Evolutionary conservation across 1,140 invertebrate species (phyloP).

Genomic region (Matsumurasca onukii): DNA sequence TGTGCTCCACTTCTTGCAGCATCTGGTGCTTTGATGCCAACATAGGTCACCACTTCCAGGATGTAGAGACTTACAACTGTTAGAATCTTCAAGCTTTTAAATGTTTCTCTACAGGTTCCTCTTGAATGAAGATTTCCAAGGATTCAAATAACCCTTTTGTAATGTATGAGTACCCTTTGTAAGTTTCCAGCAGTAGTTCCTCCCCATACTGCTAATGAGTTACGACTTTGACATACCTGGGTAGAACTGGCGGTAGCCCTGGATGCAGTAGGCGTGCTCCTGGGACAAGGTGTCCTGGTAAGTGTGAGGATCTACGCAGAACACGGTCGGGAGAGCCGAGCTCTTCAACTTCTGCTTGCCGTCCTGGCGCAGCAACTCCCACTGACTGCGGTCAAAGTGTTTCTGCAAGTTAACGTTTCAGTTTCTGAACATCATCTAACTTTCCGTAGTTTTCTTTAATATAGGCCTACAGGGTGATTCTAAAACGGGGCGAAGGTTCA

Average conservation of each 20-base stretch:
- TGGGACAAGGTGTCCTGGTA: not conserved
- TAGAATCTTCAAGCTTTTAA: too few relatives aligned
- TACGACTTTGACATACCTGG: not conserved
- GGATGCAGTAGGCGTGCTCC: constrained; percentile 3
- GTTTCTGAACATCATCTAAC: too few relatives aligned
- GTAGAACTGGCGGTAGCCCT: not conserved
- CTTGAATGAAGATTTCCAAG: not conserved
- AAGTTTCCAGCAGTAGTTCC: not conserved
- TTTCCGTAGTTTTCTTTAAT: too few relatives aligned
- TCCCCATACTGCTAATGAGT: not conserved
- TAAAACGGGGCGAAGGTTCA: too few relatives aligned
- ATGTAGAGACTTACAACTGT: too few relatives aligned
- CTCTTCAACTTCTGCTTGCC: constrained; percentile 17
- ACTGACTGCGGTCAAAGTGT: constrained; percentile 9
- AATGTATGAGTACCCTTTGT: not conserved
- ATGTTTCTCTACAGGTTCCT: too few relatives aligned
- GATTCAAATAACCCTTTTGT: not conserved
- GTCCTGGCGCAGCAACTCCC: not conserved
- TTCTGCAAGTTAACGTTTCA: not conserved
- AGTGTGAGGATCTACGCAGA: not conserved
- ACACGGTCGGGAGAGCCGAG: not conserved
- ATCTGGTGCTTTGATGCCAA: too few relatives aligned
- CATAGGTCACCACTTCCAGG: too few relatives aligned
- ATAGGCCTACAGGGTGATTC: too few relatives aligned
- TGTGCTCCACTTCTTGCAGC: too few relatives aligned